A percentile compares a stretch with the other conserved stretches of the same genome.
Conservation (phyloP, 2,113 vertebrate genomes). For the Cyprinodon tularosa region DNA sequence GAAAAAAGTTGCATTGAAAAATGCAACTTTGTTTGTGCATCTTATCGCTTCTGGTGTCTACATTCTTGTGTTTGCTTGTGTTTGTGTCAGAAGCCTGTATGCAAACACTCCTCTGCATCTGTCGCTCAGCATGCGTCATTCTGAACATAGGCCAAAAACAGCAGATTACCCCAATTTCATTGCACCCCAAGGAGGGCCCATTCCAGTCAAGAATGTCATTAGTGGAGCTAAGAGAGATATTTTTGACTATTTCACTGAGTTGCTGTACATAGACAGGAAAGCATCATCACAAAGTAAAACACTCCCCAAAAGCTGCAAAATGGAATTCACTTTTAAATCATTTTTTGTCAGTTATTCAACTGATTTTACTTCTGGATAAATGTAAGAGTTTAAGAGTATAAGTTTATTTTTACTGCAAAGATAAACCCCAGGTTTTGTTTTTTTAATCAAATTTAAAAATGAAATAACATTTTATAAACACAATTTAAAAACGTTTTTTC, state of each 20-base stretch:
- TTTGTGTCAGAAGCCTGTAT: constrained; percentile 20
- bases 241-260: constrained; percentile 57
- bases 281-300: constrained; percentile 37
- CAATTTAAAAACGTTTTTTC: neutral
- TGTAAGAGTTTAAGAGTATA: neutral
- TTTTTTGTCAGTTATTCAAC: neutral
- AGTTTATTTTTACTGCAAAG: neutral
- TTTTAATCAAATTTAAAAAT: neutral
- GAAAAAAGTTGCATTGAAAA: neutral
- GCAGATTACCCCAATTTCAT: constrained; percentile 64
- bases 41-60: constrained; percentile 7
- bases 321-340: constrained; percentile 6
- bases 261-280: constrained; percentile 50
- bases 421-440: neutral
- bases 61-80: constrained; percentile 17
- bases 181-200: constrained; percentile 55
- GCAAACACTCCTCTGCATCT: constrained; percentile 36
- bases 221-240: constrained; percentile 57
- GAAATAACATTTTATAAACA: neutral
- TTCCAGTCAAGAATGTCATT: constrained; percentile 54
- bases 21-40: neutral
- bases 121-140: constrained; percentile 45
- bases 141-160: constrained; percentile 52
- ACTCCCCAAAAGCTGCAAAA: constrained; percentile 10
- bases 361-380: neutral